Base-by-base conservation (phyloP, 2,113 vertebrate genomes). In the Lampris incognitus region DNA sequence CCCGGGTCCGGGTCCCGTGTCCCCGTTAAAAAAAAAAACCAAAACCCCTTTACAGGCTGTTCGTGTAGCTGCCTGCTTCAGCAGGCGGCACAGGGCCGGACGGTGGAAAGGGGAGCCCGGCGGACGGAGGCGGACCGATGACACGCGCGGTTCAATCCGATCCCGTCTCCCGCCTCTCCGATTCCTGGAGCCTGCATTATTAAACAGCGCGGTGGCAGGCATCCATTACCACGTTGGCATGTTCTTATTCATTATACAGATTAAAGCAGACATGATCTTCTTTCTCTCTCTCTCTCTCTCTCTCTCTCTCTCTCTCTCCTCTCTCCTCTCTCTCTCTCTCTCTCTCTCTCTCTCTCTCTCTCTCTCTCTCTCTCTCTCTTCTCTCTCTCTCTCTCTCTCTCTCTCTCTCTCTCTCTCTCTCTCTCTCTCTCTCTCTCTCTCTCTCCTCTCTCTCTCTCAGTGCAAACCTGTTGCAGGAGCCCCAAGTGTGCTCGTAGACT, bases 101-200 rank as follows among this genome's bases (percentile, higher is more conserved):
- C 74, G 24, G 63, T 66, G 36, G 88, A 90, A 91, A 92, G 87
- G 82, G 76, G 90, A 93, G 89, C 82, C 84, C 60, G 60, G 78
- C 44, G 75, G 76, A 39, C 83, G 39, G 61, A 72, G 81, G 76
- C n/a, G 74, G 63, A 44, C 69, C 60, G 85, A 87, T 93, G 95
- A 93, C 93, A 89, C 46, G 83, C 24, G 86, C 81, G 90, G 90
- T 93, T 96, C 95, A 93, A 96, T 95, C 94, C 93, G 97, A 97
- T 97, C 90, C 86, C 88, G 87, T 89, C 91, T 87, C 85, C 92
- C 92, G 76, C 91, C 82, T 95, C 96, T 98, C 95, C 80, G 86
- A 86, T 98, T 98, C 96, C 94, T 94, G 95, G 95, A 94, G 94
- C 58, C 88, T 99, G 91, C 97, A 99, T 99, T 96, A 99, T 99